Conservation (phyloP, 2,888 invertebrate species). For the Lissocephala sabroskyi region DNA sequence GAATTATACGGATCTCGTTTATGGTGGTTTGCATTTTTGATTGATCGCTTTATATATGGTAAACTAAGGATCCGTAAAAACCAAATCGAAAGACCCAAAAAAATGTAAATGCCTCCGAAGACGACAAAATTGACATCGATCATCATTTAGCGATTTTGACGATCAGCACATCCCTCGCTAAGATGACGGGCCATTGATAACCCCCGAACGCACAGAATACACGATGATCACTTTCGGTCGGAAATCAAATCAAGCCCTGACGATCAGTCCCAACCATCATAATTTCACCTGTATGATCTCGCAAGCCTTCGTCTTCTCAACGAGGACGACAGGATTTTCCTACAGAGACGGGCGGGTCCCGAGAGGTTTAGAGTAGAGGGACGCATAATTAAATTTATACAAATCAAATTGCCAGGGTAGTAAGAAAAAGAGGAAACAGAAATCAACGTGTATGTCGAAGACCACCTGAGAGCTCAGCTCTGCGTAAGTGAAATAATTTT, state of each 20-base stretch:
- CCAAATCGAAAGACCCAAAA: slow-evolving; percentile 33
- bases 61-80: slow-evolving; percentile 33
- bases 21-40: slow-evolving; percentile 65
- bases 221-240: slow-evolving; percentile 12
- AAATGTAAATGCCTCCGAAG: slow-evolving; percentile 48
- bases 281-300: slow-evolving; percentile 51
- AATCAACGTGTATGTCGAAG: slow-evolving; percentile 59
- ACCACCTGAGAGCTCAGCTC: slow-evolving; percentile 50
- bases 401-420: slow-evolving; percentile 57
- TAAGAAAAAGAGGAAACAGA: slow-evolving; percentile 57
- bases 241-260: neutral
- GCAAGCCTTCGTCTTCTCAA: too few species aligned
- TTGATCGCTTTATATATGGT: slow-evolving; percentile 68
- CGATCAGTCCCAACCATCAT: slow-evolving; percentile 45
- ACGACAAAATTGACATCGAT: slow-evolving; percentile 49
- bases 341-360: too few species aligned
- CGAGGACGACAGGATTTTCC: too few species aligned
- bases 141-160: slow-evolving; percentile 55
- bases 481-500: slow-evolving; percentile 62
- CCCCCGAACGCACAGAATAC: neutral
- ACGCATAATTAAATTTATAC: slow-evolving; percentile 64
- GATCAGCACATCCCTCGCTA: slow-evolving; percentile 23
- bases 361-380: slow-evolving; percentile 15
- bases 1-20: slow-evolving; percentile 31
- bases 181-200: slow-evolving; percentile 30